These are phyloP conservation scores for Mellivora capensis DNA, from an alignment of 2,113 vertebrate species.

Conservation along the genomic window DNA sequence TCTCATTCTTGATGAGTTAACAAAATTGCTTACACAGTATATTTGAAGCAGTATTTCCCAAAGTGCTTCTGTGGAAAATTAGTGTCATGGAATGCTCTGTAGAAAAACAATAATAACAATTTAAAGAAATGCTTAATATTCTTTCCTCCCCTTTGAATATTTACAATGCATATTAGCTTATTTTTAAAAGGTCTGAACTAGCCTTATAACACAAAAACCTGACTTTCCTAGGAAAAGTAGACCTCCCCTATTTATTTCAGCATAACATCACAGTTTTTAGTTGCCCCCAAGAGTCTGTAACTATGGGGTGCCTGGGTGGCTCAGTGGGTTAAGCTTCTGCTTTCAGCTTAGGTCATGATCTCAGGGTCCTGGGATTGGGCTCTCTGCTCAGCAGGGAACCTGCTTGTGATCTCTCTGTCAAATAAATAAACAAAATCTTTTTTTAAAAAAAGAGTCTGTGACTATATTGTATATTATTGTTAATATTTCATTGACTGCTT, in stretches of 20 bases:
- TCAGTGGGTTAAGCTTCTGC: too few relatives aligned
- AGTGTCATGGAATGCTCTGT: neutral
- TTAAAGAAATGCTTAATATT: conserved; percentile 29
- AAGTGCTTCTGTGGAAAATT: conserved; percentile 28
- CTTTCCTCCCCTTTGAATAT: neutral
- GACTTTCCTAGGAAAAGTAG: neutral
- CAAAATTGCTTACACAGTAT: neutral
- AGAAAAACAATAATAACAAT: conserved; percentile 41
- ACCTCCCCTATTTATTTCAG: neutral
- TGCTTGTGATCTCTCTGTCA: too few relatives aligned
- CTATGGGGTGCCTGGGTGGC: neutral
- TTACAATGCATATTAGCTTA: neutral
- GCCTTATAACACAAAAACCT: neutral
- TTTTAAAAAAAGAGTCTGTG: neutral
- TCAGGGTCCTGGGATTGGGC: too few relatives aligned
- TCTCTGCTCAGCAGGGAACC: too few relatives aligned
- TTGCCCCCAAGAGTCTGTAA: neutral
- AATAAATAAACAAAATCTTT: too few relatives aligned
- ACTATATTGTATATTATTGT: neutral
- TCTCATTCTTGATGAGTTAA: neutral
- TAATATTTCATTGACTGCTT: neutral
- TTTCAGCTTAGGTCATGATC: too few relatives aligned
- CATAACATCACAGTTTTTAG: neutral
- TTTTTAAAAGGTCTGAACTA: conserved; percentile 20
- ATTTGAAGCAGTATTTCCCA: conserved; percentile 18